Evolutionary conservation across 1,140 invertebrate species (phyloP).

Genomic region (Nasonia longicornis): DNA sequence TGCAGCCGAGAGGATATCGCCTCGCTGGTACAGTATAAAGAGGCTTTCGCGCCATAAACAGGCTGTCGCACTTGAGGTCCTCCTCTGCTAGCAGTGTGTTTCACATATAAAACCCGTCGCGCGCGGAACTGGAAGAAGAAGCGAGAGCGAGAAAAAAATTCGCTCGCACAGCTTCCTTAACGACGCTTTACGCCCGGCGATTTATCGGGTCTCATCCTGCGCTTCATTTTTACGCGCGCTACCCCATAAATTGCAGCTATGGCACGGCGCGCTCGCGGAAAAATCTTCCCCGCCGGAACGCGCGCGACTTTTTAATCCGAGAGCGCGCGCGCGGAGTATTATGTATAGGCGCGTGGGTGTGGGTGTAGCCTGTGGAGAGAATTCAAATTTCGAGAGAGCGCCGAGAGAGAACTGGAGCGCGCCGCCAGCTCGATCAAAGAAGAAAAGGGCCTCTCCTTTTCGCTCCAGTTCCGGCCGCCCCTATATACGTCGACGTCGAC

Average conservation of each 20-base stretch:
- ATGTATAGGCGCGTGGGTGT: not conserved
- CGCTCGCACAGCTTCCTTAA: slow-evolving; percentile 45
- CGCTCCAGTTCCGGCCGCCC: not conserved
- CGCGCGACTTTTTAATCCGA: not conserved
- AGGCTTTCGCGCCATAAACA: slow-evolving; percentile 40
- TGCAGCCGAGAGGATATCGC: not conserved
- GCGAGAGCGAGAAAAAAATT: slow-evolving; percentile 42
- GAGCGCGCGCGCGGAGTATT: not conserved
- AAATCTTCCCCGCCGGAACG: not conserved
- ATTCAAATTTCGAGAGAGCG: not conserved
- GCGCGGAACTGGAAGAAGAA: not conserved
- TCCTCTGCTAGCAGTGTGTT: not conserved
- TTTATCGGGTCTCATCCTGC: slow-evolving; percentile 54
- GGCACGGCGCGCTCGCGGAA: not conserved
- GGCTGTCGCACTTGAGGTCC: slow-evolving; percentile 7
- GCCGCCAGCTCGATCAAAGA: not conserved
- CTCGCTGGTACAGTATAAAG: not conserved
- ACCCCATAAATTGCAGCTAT: slow-evolving; percentile 18
- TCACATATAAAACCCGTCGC: not conserved
- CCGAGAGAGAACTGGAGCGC: not conserved
- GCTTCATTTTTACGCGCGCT: slow-evolving; percentile 17
- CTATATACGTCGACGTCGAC: not conserved
- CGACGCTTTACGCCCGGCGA: slow-evolving; percentile 57
- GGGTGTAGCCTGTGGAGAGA: not conserved
- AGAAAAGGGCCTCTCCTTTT: slow-evolving; percentile 1